These are phyloP conservation scores for Cephus nigrinus DNA, from an alignment of 2,888 invertebrate genomes.

Conservation along the genomic window DNA sequence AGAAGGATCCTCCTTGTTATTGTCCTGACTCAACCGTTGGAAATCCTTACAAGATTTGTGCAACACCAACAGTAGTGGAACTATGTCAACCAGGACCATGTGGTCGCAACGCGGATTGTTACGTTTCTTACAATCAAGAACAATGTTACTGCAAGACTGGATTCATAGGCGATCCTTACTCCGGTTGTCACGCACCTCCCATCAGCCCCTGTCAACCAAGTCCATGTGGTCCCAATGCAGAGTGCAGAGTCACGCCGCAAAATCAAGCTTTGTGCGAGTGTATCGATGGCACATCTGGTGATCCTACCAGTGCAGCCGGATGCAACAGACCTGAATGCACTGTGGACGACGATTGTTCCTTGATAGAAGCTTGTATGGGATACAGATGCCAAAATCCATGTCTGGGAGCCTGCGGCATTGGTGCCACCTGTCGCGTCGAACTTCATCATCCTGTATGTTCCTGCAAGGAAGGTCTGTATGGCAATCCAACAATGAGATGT, in stretches of 20 bases:
- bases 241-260: constrained; percentile 76
- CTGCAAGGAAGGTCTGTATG: constrained; percentile 78
- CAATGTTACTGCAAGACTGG: constrained; percentile 85
- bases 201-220: constrained; percentile 80
- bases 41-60: constrained; percentile 84
- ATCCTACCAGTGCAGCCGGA: constrained; percentile 78
- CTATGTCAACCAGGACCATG: constrained; percentile 87
- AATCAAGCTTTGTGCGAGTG: constrained; percentile 81
- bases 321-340: constrained; percentile 86
- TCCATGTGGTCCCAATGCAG: constrained; percentile 83
- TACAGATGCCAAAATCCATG: constrained; percentile 86
- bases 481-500: constrained; percentile 83
- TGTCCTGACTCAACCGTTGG: constrained; percentile 86
- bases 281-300: constrained; percentile 79
- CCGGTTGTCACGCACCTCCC: constrained; percentile 78
- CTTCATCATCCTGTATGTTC: constrained; percentile 84
- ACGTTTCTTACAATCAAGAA: constrained; percentile 83
- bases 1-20: constrained; percentile 82
- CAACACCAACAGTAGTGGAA: constrained; percentile 71
- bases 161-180: constrained; percentile 83
- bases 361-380: constrained; percentile 81
- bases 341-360: constrained; percentile 81
- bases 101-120: constrained; percentile 85
- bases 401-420: constrained; percentile 82
- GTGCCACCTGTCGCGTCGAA: constrained; percentile 80